Evolutionary conservation across 2,113 vertebrate genomes (phyloP).

Genomic region (Zapornia atra): DNA sequence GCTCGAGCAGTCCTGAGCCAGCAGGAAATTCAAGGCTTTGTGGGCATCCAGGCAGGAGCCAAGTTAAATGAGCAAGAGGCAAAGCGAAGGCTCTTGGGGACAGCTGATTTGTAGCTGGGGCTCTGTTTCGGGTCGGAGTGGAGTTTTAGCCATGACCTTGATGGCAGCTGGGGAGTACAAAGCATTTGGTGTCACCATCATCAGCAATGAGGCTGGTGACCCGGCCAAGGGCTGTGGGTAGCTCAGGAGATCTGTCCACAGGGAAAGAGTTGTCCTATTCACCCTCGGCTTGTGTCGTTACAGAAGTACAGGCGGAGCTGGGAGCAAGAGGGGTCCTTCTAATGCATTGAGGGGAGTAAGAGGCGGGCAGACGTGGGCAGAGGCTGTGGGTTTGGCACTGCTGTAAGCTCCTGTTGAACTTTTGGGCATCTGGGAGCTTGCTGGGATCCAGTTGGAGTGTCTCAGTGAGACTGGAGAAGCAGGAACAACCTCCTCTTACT

Average conservation of each 20-base stretch:
- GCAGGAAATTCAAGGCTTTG: conserved; percentile 54
- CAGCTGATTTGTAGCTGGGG: fast-evolving
- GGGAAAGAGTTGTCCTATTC: background rate
- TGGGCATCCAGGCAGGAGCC: conserved; percentile 33
- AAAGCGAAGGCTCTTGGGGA: background rate
- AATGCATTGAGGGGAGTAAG: background rate
- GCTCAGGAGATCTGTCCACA: fast-evolving
- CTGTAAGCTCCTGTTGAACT: background rate
- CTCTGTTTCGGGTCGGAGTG: background rate
- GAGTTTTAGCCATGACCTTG: background rate
- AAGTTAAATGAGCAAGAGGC: background rate
- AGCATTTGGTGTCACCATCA: fast-evolving
- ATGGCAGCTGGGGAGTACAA: background rate
- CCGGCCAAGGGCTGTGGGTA: fast-evolving
- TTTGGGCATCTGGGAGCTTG: background rate
- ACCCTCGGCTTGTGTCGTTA: fast-evolving
- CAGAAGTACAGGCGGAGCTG: background rate
- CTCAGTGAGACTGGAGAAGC: background rate
- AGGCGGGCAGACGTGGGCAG: too few species aligned
- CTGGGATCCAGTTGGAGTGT: background rate
- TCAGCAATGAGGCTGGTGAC: fast-evolving
- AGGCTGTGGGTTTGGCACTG: background rate
- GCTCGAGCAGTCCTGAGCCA: background rate
- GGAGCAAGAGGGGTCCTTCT: background rate
- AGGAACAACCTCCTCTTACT: background rate